Evolutionary conservation across 2,113 vertebrate species (phyloP), one percentile per base, ranked within the genome.

Genomic region (Ptilonorhynchus violaceus): DNA sequence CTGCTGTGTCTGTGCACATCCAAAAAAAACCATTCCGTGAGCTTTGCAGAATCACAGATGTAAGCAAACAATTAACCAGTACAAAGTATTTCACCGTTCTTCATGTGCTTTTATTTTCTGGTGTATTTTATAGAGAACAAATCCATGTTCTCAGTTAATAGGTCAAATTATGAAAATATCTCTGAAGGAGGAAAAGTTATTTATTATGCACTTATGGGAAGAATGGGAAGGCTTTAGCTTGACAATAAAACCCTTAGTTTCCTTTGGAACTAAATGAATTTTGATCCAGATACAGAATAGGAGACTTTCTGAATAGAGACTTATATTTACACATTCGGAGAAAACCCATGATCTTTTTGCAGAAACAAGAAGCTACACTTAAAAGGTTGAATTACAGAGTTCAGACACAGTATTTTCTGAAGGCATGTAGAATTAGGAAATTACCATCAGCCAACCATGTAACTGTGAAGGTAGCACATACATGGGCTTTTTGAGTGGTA

Each of bases 391-490:
- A 81, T 59, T 59, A 53, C 0, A 8, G 22, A 7, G 15, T 62
- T 77, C 2, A 0, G 28, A 44, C 73, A 63, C 22, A 88, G 9
- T 67, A 75, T 60, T 74, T 90, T 60, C 55, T 64, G 25, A 33
- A 56, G 11, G 24, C 42, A 70, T 2, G 7, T 3, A 69, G 35
- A 68, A 79, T 12, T 11, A 89, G 21, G 70, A 95, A 88, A 88
- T n/a, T 2, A 77, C 63, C 39, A 76, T 1, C 7, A 28, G n/a
- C 18, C 31, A 85, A 15, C 33, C 30, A 66, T 0, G 0, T 31
- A 85, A 63, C 53, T 44, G 14, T 23, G 75, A 80, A 69, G 31
- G 53, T n/a, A 68, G 49, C 35, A 68, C 4, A 39, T 15, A 53
- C 7, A 19, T 49, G 78, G 60, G 42, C 50, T 86, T 78, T 87